Conservation (phyloP, 1,140 invertebrate genomes). For the Anoplolepis gracilipes region DNA sequence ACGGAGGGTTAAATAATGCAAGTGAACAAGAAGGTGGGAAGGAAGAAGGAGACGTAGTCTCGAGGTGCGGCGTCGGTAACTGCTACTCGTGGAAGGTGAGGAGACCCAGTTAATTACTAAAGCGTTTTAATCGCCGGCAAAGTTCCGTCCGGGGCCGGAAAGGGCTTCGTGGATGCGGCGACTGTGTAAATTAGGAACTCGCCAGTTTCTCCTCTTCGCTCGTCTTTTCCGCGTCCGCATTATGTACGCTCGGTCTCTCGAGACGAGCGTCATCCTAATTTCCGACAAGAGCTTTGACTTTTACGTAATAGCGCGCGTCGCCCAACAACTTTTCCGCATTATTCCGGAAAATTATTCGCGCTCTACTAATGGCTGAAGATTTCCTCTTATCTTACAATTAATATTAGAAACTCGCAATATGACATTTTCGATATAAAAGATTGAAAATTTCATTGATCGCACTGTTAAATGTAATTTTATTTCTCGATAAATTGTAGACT, state of each 20-base stretch:
- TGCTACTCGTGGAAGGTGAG: constrained; percentile 75
- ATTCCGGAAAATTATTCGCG: constrained; percentile 23
- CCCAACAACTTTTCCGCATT: constrained; percentile 20
- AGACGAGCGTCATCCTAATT: constrained; percentile 53
- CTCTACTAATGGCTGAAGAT: background rate
- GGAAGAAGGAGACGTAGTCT: constrained; percentile 39
- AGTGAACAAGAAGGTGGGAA: background rate
- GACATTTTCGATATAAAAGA: background rate
- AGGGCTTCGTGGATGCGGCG: constrained; percentile 70
- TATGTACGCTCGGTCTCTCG: constrained; percentile 56
- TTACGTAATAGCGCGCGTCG: constrained; percentile 47
- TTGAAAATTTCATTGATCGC: background rate
- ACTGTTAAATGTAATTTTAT: background rate
- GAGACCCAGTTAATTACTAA: constrained; percentile 77
- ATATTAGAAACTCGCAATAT: background rate
- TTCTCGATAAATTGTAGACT: background rate
- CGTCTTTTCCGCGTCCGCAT: constrained; percentile 46
- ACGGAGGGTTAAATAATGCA: constrained; percentile 46
- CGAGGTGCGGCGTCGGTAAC: constrained; percentile 63
- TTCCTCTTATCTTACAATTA: background rate
- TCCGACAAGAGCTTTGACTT: constrained; percentile 47
- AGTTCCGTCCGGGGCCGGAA: constrained; percentile 78
- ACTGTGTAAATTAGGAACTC: constrained; percentile 75
- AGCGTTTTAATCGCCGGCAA: constrained; percentile 86
- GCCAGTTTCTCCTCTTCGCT: constrained; percentile 51